Evolutionary conservation across 1,140 invertebrate species (phyloP), one percentile per base, ranked within the genome.

Genomic region (Tetramorium alpestre): DNA sequence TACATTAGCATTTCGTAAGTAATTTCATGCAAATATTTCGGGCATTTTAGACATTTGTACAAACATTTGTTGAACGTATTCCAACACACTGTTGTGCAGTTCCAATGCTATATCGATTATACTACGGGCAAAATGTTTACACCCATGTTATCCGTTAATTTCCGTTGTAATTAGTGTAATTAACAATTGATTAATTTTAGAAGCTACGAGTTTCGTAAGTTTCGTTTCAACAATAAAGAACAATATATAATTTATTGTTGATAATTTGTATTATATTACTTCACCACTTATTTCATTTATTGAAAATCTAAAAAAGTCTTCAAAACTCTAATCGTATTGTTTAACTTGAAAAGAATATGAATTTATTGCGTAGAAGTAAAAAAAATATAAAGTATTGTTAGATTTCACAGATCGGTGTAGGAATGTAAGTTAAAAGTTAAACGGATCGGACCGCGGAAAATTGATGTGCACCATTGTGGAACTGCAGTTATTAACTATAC

Each of bases 161-260:
- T 3, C 5, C 10, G 28, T 38, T 84, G 16, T 51, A 75, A 75
- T 33, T 82, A 47, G 3, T 41, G 11, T 33, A 38, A 25, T 38
- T 84, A 75, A 75, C 49, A 28, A 78, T 78, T 84, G 5, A 56
- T 51, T 51, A 67, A 51, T 67, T 80, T 56, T 16, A 44, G 22
- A 56, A 25, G 49, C 38, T 11, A 13, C 6, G 33, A 16, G 1
- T n/a, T 25, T 22, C 0, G 22, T 22, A 44, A 51, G 49, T 44
- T 70, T 44, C 8, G 18, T 13, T 81, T 41, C 8, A 13, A 11
- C 49, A 25, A 33, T 33, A 33, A 22, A 56, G 41, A 67, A 64
- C 18, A 64, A 72, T 44, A 72, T 44, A 28, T 3, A 28, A 25
- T 60, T 13, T 54, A 2, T 44, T 25, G 33, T 1, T 64, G 22